Percentiles rank a stretch among this genome's conserved stretches.
Conservation (phyloP, 2,888 invertebrate genomes). For the Plutella xylostella region DNA sequence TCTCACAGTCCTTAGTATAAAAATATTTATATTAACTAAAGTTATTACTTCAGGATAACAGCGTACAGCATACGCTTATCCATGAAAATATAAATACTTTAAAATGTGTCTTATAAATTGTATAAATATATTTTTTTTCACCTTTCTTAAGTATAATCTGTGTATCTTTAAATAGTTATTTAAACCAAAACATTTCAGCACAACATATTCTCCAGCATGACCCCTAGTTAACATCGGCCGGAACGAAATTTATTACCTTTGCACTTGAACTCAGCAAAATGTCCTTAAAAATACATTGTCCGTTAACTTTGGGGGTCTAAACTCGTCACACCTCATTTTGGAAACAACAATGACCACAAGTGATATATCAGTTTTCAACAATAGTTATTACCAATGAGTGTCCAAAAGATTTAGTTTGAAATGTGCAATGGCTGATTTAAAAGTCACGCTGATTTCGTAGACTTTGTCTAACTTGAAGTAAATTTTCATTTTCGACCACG, state of each 20-base stretch:
- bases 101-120: no score
- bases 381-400: neutral
- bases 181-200: no score
- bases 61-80: no score
- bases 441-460: constrained; percentile 31
- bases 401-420: constrained; percentile 27
- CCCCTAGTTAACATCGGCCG: constrained; percentile 45
- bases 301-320: constrained; percentile 49
- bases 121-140: no score
- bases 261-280: constrained; percentile 52
- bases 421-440: constrained; percentile 29
- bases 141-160: no score
- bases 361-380: constrained; percentile 6
- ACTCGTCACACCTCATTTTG: constrained; percentile 51
- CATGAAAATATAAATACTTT: no score
- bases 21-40: no score
- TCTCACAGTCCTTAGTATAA: no score
- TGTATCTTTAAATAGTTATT: no score
- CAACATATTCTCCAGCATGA: constrained; percentile 45
- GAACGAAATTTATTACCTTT: constrained; percentile 56
- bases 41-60: no score
- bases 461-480: constrained; percentile 25
- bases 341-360: constrained; percentile 25
- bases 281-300: constrained; percentile 60
- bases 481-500: constrained; percentile 33